Conservation (phyloP, 1,140 invertebrate genomes). For the Megalopta genalis region DNA sequence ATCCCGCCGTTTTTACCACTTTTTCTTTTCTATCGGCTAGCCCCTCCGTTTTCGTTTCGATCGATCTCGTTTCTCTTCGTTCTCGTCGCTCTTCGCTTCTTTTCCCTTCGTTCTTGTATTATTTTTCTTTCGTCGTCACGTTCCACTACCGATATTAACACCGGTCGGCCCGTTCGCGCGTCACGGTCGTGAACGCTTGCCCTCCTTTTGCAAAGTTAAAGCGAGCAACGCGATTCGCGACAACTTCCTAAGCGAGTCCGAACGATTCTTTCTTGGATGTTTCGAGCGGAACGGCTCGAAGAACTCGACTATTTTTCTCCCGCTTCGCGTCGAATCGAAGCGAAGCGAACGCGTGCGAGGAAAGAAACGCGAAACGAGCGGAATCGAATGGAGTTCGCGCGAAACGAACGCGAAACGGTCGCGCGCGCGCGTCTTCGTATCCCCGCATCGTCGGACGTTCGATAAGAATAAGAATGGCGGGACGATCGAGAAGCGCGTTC, state of each 20-base stretch:
- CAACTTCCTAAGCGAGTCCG: slow-evolving; percentile 7
- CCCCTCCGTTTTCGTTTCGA: slow-evolving; percentile 12
- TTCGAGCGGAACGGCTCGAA: not conserved
- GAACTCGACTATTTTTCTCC: not conserved
- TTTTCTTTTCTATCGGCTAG: no score
- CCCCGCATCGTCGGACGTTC: no score
- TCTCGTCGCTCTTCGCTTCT: not conserved
- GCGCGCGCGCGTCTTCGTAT: no score
- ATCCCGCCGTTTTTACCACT: no score
- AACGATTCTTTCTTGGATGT: not conserved
- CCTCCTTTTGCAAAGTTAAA: slow-evolving; percentile 53
- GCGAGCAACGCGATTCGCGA: slow-evolving; percentile 41
- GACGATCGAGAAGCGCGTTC: no score
- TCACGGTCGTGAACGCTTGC: slow-evolving; percentile 63
- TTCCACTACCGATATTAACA: slow-evolving; percentile 67
- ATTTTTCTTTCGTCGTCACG: slow-evolving; percentile 56
- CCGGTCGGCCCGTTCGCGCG: slow-evolving; percentile 54
- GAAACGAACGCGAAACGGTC: no score
- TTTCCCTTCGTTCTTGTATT: slow-evolving; percentile 29
- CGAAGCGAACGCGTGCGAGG: not conserved
- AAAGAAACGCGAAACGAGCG: not conserved
- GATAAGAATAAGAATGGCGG: no score
- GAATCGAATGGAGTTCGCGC: no score
- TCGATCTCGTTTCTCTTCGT: not conserved
- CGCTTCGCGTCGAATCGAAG: not conserved